phyloP scores from a whole-genome alignment of 2,888 invertebrate genomes.

The Flexamia atlantica region DNA sequence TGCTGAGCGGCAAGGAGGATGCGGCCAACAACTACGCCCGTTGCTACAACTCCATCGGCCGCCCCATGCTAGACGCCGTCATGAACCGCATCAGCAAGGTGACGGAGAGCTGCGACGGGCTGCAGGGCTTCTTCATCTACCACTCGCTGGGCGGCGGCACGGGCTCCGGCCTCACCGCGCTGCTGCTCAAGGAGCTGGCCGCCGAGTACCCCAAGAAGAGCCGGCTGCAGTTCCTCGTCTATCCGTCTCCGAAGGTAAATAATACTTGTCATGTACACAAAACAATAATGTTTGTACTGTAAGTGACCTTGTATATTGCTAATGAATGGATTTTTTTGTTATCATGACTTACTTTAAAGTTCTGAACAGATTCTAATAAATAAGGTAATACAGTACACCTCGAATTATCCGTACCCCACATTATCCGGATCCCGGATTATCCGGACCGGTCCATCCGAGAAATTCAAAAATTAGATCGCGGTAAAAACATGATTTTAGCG shows the following conservation, averaged over 20 bases:
- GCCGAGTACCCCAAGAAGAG: constrained; percentile 78
- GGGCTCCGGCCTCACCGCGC: constrained; percentile 85
- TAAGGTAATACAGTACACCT: too few species aligned
- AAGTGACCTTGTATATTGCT: too few species aligned
- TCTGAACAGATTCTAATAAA: too few species aligned
- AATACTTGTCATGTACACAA: too few species aligned
- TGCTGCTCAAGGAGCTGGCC: constrained; percentile 61
- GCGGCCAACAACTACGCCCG: constrained; percentile 91
- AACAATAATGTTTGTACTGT: too few species aligned
- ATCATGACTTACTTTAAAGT: too few species aligned
- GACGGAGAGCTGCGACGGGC: constrained; percentile 81
- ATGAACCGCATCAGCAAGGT: constrained; percentile 83
- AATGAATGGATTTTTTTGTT: too few species aligned
- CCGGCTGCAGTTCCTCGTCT: constrained; percentile 74
- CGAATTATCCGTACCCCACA: too few species aligned
- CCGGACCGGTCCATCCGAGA: too few species aligned
- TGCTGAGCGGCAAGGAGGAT: constrained; percentile 75
- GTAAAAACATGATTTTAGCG: too few species aligned
- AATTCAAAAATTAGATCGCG: too few species aligned
- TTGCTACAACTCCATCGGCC: constrained; percentile 87
- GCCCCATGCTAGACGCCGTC: constrained; percentile 85
- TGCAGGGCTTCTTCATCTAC: constrained; percentile 79
- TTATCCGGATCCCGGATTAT: too few species aligned
- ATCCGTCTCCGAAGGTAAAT: constrained; percentile 74
- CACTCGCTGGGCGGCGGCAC: constrained; percentile 85